A percentile compares a stretch with the other conserved stretches of the same genome.
Evolutionary conservation across 2,113 vertebrate species (phyloP).

Genomic region (Syngnathus scovelli): DNA sequence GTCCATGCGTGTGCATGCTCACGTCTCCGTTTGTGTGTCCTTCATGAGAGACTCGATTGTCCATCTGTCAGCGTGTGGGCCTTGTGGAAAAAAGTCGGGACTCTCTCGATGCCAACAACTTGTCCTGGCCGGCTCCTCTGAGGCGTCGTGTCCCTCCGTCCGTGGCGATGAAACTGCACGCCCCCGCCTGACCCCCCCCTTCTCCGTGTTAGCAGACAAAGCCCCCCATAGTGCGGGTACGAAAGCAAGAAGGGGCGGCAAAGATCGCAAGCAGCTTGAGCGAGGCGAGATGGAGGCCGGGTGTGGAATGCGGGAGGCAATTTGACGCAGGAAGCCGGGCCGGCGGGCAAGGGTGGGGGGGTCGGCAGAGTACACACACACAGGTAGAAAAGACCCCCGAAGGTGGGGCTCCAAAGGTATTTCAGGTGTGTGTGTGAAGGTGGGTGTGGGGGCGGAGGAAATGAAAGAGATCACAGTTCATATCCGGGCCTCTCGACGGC

Average conservation of each 20-base stretch:
- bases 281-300: conserved; percentile 41
- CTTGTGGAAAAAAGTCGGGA: conserved; percentile 33
- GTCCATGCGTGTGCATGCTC: conserved; percentile 11
- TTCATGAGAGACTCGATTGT: conserved; percentile 42
- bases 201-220: conserved; percentile 61
- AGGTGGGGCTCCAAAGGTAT: conserved; percentile 20
- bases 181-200: not conserved
- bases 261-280: conserved; percentile 39
- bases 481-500: conserved; percentile 43
- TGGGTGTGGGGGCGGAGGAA: conserved; percentile 43
- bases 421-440: conserved; percentile 52
- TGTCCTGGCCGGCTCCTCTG: conserved; percentile 45
- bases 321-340: conserved; percentile 69
- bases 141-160: conserved; percentile 38
- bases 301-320: conserved; percentile 70
- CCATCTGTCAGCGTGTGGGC: conserved; percentile 64
- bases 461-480: conserved; percentile 56
- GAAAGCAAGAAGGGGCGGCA: conserved; percentile 48
- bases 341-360: conserved; percentile 6
- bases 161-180: conserved; percentile 68
- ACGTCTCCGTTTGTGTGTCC: conserved; percentile 10
- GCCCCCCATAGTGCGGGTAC: conserved; percentile 63
- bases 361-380: conserved; percentile 52
- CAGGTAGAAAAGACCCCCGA: conserved; percentile 37
- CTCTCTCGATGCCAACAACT: conserved; percentile 51